phyloP scores from a whole-genome alignment of 1,140 invertebrate species.

The Drosophila seguyi region DNA sequence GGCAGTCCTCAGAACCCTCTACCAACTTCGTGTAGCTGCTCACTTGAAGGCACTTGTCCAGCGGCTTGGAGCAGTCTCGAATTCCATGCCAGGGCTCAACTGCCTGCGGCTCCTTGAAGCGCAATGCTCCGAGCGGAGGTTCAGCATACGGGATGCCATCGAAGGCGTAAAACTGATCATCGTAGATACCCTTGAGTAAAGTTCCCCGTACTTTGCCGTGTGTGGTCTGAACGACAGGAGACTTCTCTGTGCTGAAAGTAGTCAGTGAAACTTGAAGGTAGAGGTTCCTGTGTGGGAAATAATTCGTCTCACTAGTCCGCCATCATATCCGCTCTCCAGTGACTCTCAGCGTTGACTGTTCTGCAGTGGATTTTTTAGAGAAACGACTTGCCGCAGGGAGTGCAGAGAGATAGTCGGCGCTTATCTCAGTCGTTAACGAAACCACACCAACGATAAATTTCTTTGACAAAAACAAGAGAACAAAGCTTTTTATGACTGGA shows the following conservation, averaged over 20 bases:
- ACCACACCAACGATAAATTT: not conserved
- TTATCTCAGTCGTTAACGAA: not conserved
- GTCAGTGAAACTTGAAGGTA: too few relatives aligned
- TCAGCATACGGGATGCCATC: conserved; percentile 85
- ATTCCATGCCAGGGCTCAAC: conserved; percentile 54
- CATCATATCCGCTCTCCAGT: not conserved
- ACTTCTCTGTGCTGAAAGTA: not conserved
- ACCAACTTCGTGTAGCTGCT: conserved; percentile 40
- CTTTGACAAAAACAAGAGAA: not conserved
- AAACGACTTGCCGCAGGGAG: not conserved
- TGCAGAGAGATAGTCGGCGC: not conserved
- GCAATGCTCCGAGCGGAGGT: conserved; percentile 88
- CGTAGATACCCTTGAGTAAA: conserved; percentile 46
- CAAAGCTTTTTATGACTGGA: not conserved
- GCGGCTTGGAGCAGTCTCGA: conserved; percentile 53
- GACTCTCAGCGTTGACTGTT: not conserved
- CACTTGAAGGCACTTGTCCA: conserved; percentile 60
- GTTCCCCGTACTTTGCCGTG: conserved; percentile 62
- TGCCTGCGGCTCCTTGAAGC: conserved; percentile 86
- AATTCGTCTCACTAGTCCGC: conserved; percentile 4
- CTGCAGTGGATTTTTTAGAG: too few relatives aligned
- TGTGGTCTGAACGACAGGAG: conserved; percentile 46
- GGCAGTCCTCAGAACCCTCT: conserved; percentile 85
- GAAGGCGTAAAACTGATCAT: conserved; percentile 65
- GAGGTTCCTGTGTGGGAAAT: too few relatives aligned